Evolutionary conservation across 1,140 invertebrate species (phyloP), one percentile per base, ranked within the genome.

Genomic region (Steinernema feltiae): DNA sequence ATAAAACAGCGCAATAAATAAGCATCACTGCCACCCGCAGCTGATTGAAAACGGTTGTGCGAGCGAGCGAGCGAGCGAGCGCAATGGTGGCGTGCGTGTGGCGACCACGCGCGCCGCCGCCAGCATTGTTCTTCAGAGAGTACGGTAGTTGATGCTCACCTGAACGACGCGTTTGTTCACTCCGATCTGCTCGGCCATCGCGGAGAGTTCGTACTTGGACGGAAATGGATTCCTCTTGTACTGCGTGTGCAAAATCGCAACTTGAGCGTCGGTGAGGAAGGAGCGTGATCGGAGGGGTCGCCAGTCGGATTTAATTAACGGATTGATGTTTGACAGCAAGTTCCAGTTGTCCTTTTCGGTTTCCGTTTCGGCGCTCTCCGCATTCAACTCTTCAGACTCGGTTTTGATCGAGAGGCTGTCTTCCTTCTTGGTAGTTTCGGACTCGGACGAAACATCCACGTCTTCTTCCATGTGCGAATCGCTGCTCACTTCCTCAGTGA

Each of bases 91-190:
- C 35, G 35, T 7, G 35, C n/a, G n/a, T n/a, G n/a, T n/a, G n/a
- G n/a, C n/a, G n/a, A n/a, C n/a, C n/a, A n/a, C n/a, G n/a, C n/a
- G n/a, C n/a, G n/a, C n/a, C n/a, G n/a, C n/a, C n/a, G n/a, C n/a
- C n/a, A n/a, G n/a, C n/a, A n/a, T n/a, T n/a, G n/a, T n/a, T n/a
- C n/a, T n/a, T n/a, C n/a, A n/a, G 7, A n/a, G 41, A 46, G 7
- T 46, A 46, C 41, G 41, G 41, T 46, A 46, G 41, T 46, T n/a
- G n/a, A 46, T 12, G 70, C 15, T 41, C 74, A 84, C 83, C 88
- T 97, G 95, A 2, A 98, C 94, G 1, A 98, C 95, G 69, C 95
- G 89, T 35, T 94, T 93, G 32, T 94, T 91, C 79, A 97, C 92
- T 31, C 93, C 92, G 71, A 97, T 92, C 79, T 92, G 91, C 41